A percentile compares a stretch with the other conserved stretches of the same genome.
phyloP scores from a whole-genome alignment of 1,140 invertebrate species.

The Agrypnia vestita region DNA sequence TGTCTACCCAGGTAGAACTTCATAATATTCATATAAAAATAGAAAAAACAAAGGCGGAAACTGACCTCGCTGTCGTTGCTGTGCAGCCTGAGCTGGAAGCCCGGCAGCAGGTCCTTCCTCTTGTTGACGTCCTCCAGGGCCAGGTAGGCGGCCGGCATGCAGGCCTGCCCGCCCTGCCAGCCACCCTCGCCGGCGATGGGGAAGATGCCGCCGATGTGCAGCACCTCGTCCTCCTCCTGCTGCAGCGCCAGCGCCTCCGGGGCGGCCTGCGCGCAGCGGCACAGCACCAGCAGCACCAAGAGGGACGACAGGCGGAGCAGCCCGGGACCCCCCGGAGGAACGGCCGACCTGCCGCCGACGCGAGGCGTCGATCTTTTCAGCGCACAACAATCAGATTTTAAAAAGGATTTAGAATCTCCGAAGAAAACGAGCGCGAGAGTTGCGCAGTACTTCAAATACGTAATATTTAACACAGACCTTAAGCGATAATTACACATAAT shows the following conservation, averaged over 20 bases:
- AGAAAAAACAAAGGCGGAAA: too few species aligned
- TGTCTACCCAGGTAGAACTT: too few species aligned
- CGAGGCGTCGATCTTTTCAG: constrained; percentile 3
- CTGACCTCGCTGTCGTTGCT: constrained; percentile 98
- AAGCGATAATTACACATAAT: too few species aligned
- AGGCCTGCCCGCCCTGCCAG: constrained; percentile 96
- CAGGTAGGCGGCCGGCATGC: constrained; percentile 95
- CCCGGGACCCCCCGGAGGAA: neutral
- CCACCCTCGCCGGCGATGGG: constrained; percentile 95
- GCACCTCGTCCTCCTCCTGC: constrained; percentile 77
- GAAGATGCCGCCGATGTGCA: constrained; percentile 98
- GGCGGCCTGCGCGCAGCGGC: constrained; percentile 62
- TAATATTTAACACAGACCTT: neutral
- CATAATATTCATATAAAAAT: too few species aligned
- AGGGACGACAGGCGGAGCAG: neutral
- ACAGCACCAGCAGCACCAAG: constrained; percentile 62
- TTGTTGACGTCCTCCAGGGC: constrained; percentile 97
- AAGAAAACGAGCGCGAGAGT: neutral
- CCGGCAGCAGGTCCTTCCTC: constrained; percentile 89
- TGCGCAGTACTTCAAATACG: neutral
- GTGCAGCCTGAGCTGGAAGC: constrained; percentile 92
- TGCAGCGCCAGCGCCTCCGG: constrained; percentile 63
- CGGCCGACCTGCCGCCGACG: neutral
- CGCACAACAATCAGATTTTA: neutral
- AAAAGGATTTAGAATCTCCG: neutral